phyloP scores from a whole-genome alignment of 2,888 invertebrate genomes.

The Megalurothrips usitatus region DNA sequence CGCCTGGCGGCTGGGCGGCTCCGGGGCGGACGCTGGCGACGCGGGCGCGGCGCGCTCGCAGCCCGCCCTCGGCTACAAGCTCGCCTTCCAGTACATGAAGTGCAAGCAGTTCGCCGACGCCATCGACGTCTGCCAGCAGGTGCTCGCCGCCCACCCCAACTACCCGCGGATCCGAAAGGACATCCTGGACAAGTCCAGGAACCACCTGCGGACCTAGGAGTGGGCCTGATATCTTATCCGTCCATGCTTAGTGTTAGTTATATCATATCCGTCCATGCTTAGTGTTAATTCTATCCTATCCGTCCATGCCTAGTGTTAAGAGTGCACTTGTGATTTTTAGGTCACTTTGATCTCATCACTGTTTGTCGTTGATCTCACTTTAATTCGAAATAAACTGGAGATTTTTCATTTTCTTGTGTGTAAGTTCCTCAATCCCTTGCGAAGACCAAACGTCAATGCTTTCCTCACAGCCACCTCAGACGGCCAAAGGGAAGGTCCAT shows the following conservation, averaged over 20 bases:
- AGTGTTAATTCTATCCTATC: no score
- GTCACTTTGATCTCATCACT: neutral
- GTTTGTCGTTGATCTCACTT: no score
- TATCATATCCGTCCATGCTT: no score
- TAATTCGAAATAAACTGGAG: neutral
- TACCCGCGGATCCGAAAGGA: conserved; percentile 90
- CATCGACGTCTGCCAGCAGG: conserved; percentile 82
- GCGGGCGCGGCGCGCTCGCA: conserved; percentile 72
- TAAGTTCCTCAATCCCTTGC: neutral
- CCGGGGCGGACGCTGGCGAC: conserved; percentile 56
- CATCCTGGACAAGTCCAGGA: conserved; percentile 83
- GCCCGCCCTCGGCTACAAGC: conserved; percentile 83
- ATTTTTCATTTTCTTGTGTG: neutral
- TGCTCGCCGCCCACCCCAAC: conserved; percentile 74
- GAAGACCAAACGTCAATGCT: no score
- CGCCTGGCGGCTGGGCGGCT: conserved; percentile 54
- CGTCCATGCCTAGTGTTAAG: no score
- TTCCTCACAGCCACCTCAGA: no score
- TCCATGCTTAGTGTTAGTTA: no score
- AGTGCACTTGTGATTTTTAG: no score
- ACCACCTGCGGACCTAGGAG: conserved; percentile 62
- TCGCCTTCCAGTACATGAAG: conserved; percentile 88
- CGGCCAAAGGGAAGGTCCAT: no score
- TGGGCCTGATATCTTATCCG: no score
- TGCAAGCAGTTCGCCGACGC: conserved; percentile 84